Evolutionary conservation across 2,113 vertebrate species (phyloP), one percentile per base, ranked within the genome.

Genomic region (Daubentonia madagascariensis): DNA sequence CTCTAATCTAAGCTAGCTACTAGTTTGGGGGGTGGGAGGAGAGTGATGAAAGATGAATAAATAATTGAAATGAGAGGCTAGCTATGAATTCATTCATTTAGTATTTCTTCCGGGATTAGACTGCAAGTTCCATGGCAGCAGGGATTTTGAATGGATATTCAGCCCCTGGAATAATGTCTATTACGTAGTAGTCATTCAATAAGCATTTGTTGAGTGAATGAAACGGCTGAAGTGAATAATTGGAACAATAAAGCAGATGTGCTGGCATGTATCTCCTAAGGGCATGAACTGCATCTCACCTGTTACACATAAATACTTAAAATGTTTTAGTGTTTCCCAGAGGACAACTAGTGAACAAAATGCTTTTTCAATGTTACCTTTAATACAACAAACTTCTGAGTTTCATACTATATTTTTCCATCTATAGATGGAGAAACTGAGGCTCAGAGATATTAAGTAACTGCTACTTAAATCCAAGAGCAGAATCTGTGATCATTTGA

Each of bases 51-150:
- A 50, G 30, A 45, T 45, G 43, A 85, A 11, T 90, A 35, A 22
- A 72, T 91, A 67, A 72, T 28, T 67, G 30, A 80, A 80, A 45
- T 81, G n/a, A 57, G 2, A 72, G 22, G 6, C 45, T 63, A 83
- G 67, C 52, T 89, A 30, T 72, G 28, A 97, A 85, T 67, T 65
- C 22, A 81, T 40, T 98, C n/a, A 37, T 68, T 87, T 81, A 68
- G 30, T 59, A 57, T 92, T 90, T 93, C 61, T 95, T 54, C 37
- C 11, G 75, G 43, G 54, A 89, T 70, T 43, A 78, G 59, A 61
- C 18, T 86, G 7, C 37, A 93, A 1, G 32, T 73, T 94, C 37
- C 40, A 50, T 2, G 16, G 50, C n/a, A 75, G 18, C 45, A 28
- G 45, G 16, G 7, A 45, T 84, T 85, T 81, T 91, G 22, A 83